Evolutionary conservation across 2,113 vertebrate genomes (phyloP).

Genomic region (Hyperoodon ampullatus): DNA sequence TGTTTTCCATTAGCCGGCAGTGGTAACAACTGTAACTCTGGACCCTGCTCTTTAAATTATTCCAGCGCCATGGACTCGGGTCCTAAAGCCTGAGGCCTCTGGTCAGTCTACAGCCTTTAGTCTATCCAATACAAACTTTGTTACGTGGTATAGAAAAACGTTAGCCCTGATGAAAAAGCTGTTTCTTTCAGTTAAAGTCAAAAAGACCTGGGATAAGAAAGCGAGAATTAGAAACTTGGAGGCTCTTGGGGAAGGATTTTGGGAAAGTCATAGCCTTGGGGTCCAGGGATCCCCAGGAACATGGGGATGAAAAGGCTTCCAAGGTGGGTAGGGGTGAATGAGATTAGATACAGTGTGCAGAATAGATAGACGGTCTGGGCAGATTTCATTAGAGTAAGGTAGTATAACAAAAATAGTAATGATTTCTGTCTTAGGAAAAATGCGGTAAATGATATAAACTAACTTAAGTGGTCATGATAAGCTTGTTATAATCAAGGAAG

Average conservation of each 20-base stretch:
- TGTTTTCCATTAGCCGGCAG: background rate
- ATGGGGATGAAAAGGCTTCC: background rate
- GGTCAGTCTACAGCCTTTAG: too few relatives aligned
- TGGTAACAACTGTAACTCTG: background rate
- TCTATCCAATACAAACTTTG: background rate
- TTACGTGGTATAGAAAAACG: background rate
- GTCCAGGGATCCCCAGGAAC: rapidly evolving
- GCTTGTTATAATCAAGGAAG: background rate
- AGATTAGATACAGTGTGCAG: rapidly evolving
- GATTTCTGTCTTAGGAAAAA: background rate
- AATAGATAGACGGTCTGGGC: rapidly evolving
- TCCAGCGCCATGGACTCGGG: rapidly evolving
- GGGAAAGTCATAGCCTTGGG: background rate
- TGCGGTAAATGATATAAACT: too few relatives aligned
- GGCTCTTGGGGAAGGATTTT: too few relatives aligned
- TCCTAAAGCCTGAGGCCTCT: background rate
- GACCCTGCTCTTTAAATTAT: background rate
- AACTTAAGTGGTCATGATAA: too few relatives aligned
- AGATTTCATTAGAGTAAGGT: rapidly evolving
- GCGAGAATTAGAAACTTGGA: background rate
- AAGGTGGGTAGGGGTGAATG: rapidly evolving
- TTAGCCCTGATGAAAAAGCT: background rate
- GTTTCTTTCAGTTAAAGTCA: background rate
- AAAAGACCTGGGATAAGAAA: background rate
- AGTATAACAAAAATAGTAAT: rapidly evolving